Base-by-base conservation (phyloP, 2,797 vertebrate genomes). In the Jordanella pulchra region DNA sequence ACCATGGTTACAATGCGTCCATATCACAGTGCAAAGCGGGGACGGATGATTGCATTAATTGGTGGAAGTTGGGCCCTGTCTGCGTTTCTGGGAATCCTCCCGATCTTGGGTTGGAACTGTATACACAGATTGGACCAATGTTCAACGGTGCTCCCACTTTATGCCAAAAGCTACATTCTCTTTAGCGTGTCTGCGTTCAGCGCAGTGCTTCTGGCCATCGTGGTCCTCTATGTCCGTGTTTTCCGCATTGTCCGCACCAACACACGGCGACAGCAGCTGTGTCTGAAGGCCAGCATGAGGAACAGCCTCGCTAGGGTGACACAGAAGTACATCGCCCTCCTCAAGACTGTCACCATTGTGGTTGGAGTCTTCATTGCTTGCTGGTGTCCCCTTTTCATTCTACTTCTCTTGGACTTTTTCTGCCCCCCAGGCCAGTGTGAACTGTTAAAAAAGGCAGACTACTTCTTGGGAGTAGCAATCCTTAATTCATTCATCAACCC, bases 401-500 rank as follows among this genome's bases (percentile, higher is more conserved):
- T 98, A 48, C 91, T 98, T 3, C 85, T 97, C 6, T 65, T 97
- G 47, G 97, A 98, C 69, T 95, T 96, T 56, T 92, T 94, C 56
- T 97, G 95, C 67, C 84, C 92, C 0, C 91, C 87, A 0, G 85
- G 78, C 0, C 48, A 67, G 1, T 97, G 95, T 78, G 35, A 55
- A 0, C 72, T 98, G 51, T 95, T 97, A 65, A 90, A 93, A 74
- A 96, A 97, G 72, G 95, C 95, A 0, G 95, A 97, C 18, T 97
- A 97, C 82, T 98, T 97, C 84, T 89, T 97, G 66, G 96, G 94
- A 23, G 84, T 97, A 48, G 96, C 97, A 28, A 97, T 98, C 93
- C 84, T 96, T 67, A 97, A 97, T 87, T 98, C 97, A 0, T 90
- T 97, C 14, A 92, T 97, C 39, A 98, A 98, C 80, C 97, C 97